Base-by-base conservation (phyloP, 64 coral and sea anemone genomes). In the Hydrozoanthus tunicans region DNA sequence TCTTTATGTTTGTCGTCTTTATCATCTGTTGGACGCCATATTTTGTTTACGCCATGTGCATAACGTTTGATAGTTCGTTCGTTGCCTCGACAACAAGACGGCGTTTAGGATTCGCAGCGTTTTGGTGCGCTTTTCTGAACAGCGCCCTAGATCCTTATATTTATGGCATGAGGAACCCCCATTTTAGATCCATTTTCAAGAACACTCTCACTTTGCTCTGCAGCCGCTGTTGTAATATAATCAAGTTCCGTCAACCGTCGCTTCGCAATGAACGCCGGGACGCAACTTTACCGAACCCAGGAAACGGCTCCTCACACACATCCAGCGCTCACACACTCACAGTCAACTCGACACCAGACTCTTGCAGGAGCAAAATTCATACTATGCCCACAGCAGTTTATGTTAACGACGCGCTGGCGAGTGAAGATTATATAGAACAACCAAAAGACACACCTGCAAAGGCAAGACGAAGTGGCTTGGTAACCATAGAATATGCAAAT, bases 11-110 rank as follows among this genome's bases (percentile, higher is more conserved):
- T 20, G 26, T 96, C 12, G 86, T 85, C 5, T 96, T 93, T 20
- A 73, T 93, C 12, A 0, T 96, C 26, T 96, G 94, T 26, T 96
- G 94, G 94, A 79, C 94, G 59, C 94, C 94, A 78, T 96, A 90
- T 60, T 96, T 96, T 55, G 53, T 55, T 56, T 91, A 93, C 23
- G 81, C 93, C 24, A 53, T 86, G 1, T 93, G 90, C 61, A 12
- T 96, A 84, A 91, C 91, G 3, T 68, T 62, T 26, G 17, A 56
- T 56, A 83, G 80, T 14, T 78, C 74, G 11, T 52, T 68, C 14
- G 75, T 57, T 82, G 55, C 27, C 9, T 59, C 77, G 62, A 66
- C 25, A 27, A 77, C 72, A 25, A 70, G 81, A 54, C 71, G 53
- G 20, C 81, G 85, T 17, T 58, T 93, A 32, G 91, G 79, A 7